Conservation (phyloP, 2,113 vertebrate genomes). For the Dasyurus viverrinus region DNA sequence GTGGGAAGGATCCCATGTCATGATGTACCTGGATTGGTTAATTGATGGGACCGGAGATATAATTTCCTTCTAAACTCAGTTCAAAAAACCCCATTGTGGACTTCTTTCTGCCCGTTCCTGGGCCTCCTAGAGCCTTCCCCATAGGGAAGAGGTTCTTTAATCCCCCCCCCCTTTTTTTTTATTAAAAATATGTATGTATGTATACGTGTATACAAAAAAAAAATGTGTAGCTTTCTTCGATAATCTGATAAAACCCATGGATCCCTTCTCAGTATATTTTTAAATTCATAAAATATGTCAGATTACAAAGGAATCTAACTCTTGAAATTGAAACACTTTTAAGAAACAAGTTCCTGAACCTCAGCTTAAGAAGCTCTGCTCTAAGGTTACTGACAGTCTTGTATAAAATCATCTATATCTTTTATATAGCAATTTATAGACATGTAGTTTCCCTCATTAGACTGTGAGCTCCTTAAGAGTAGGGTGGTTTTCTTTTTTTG, state of each 20-base stretch:
- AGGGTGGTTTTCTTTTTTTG: too few species aligned
- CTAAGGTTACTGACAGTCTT: too few species aligned
- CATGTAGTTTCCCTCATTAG: too few species aligned
- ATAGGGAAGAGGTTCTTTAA: neutral
- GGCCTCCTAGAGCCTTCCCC: neutral
- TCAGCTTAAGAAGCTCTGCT: too few species aligned
- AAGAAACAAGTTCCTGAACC: too few species aligned
- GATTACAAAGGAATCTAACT: neutral
- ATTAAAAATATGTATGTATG: too few species aligned
- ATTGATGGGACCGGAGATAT: neutral
- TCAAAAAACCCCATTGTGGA: neutral
- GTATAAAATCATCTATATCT: too few species aligned
- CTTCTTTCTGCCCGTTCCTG: neutral
- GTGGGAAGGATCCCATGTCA: neutral
- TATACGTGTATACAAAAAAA: too few species aligned
- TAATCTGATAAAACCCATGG: neutral
- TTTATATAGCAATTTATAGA: too few species aligned
- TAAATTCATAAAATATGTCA: neutral
- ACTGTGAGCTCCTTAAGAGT: too few species aligned
- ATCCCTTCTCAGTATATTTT: neutral
- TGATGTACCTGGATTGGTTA: neutral
- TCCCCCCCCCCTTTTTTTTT: neutral
- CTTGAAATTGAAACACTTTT: neutral
- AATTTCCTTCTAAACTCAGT: neutral
- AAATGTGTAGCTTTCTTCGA: neutral